Percentiles rank a stretch among this genome's conserved stretches.
phyloP scores from a whole-genome alignment of 2,797 vertebrate species.

The Jordanella pulchra region DNA sequence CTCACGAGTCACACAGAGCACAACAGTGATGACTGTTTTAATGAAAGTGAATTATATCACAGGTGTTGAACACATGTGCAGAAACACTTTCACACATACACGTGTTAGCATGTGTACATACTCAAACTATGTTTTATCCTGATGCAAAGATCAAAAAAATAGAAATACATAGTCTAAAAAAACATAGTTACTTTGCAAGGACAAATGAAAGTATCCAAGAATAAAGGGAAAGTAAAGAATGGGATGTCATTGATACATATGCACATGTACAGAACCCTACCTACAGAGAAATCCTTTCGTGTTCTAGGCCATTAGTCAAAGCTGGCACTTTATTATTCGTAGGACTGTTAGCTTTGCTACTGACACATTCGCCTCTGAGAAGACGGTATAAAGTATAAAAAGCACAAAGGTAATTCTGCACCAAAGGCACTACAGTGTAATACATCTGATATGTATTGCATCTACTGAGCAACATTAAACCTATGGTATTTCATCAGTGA shows the following conservation, averaged over 20 bases:
- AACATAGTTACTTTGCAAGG: constrained; percentile 30
- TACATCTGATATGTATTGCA: constrained; percentile 27
- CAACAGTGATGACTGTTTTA: constrained; percentile 4
- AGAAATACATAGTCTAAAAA: constrained; percentile 54
- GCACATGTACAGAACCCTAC: constrained; percentile 1
- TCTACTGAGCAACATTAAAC: not conserved
- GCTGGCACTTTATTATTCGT: constrained; percentile 39
- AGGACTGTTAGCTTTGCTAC: constrained; percentile 34
- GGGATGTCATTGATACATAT: constrained; percentile 10
- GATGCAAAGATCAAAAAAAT: constrained; percentile 40
- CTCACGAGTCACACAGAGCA: not conserved
- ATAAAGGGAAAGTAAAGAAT: constrained; percentile 60
- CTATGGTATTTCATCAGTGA: not conserved
- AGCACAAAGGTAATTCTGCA: constrained; percentile 20
- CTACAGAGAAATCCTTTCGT: constrained; percentile 14
- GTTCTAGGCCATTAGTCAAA: constrained; percentile 59
- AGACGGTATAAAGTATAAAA: constrained; percentile 41
- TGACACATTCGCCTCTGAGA: constrained; percentile 46
- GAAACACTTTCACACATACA: not conserved
- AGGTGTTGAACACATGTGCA: not conserved
- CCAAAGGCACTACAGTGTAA: constrained; percentile 15
- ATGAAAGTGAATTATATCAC: not conserved
- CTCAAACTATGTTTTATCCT: constrained; percentile 16
- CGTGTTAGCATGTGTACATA: not conserved
- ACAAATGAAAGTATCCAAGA: constrained; percentile 46